phyloP scores from a whole-genome alignment of 2,113 vertebrate genomes.

The Brachypodius melanocephalos region DNA sequence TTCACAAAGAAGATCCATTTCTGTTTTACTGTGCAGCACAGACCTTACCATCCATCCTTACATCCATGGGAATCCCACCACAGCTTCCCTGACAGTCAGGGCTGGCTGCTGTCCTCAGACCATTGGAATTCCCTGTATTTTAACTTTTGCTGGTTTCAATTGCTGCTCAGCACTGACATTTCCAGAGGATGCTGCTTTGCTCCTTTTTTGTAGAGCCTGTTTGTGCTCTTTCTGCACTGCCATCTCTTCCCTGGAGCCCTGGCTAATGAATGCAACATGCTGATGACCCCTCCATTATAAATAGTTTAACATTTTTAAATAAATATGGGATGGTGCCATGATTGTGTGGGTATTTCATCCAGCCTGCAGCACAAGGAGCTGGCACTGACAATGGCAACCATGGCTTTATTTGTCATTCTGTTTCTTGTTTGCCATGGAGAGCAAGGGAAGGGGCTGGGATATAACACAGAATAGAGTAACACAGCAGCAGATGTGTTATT shows the following conservation, averaged over 20 bases:
- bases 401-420: background rate
- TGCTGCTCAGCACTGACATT: slow-evolving; percentile 2
- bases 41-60: background rate
- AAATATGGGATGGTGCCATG: slow-evolving; percentile 25
- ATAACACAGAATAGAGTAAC: background rate
- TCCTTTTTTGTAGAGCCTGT: background rate
- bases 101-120: background rate
- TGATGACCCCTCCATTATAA: slow-evolving; percentile 42
- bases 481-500: slow-evolving; percentile 40
- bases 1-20: background rate
- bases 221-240: background rate
- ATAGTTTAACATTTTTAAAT: slow-evolving; percentile 55
- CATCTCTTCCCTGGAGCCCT: slow-evolving; percentile 19
- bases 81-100: background rate
- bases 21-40: background rate
- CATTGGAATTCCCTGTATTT: background rate
- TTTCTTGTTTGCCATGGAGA: slow-evolving; percentile 7
- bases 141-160: background rate
- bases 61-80: background rate
- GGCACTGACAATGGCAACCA: background rate
- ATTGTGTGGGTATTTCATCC: slow-evolving; percentile 28
- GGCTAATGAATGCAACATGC: slow-evolving; percentile 24
- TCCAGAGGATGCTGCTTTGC: background rate
- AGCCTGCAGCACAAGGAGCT: slow-evolving; percentile 17
- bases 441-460: background rate